phyloP scores from a whole-genome alignment of 2,797 vertebrate genomes.

The Diplodus sargus region DNA sequence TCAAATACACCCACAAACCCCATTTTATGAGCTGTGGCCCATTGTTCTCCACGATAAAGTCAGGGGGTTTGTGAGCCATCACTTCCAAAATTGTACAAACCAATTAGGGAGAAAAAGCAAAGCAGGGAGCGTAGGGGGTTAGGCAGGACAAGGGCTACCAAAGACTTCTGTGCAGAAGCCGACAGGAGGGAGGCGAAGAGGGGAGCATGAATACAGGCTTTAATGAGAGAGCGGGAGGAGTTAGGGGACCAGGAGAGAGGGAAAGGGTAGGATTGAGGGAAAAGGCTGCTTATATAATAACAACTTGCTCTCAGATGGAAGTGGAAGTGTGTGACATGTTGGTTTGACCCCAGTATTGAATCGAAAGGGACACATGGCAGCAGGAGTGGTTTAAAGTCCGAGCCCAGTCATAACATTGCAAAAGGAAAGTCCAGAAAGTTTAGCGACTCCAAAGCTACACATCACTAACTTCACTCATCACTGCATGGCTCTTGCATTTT shows the following conservation, averaged over 20 bases:
- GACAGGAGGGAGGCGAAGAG: constrained; percentile 37
- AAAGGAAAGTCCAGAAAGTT: constrained; percentile 1
- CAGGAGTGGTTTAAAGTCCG: constrained; percentile 11
- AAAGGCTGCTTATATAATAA: constrained; percentile 74
- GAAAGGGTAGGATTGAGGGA: constrained; percentile 63
- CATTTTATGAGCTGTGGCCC: not conserved
- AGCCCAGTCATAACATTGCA: not conserved
- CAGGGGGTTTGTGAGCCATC: constrained; percentile 29
- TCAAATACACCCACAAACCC: constrained; percentile 23
- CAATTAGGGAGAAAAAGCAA: constrained; percentile 68
- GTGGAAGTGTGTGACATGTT: constrained; percentile 33
- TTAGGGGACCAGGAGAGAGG: constrained; percentile 39
- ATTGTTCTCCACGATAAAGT: constrained; percentile 3
- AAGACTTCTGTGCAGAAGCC: constrained; percentile 58
- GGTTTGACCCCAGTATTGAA: constrained; percentile 39
- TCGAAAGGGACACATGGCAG: constrained; percentile 22
- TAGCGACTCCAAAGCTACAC: constrained; percentile 5
- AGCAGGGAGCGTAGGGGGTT: constrained; percentile 50
- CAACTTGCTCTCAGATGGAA: constrained; percentile 48
- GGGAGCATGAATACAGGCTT: constrained; percentile 64
- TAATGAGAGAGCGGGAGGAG: constrained; percentile 69
- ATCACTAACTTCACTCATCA: not conserved
- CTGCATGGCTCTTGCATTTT: no score
- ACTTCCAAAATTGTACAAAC: constrained; percentile 55
- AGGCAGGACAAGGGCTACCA: constrained; percentile 54